Percentiles rank a stretch among this genome's conserved stretches.
Evolutionary conservation across 2,113 vertebrate genomes (phyloP).

Genomic region (Nyctibius bracteatus): DNA sequence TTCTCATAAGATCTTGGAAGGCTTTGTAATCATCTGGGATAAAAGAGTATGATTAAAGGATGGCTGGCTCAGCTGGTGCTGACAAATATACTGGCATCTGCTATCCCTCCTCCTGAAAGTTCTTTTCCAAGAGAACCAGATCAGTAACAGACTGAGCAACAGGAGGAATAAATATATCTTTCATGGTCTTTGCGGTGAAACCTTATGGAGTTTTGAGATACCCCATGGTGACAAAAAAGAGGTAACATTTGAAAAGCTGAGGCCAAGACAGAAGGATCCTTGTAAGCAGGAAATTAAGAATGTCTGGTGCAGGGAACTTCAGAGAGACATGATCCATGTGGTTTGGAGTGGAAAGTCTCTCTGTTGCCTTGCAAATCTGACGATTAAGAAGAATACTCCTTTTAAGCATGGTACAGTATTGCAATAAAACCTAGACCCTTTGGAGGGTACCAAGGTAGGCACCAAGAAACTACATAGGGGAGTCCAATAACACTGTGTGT

Average conservation of each 20-base stretch:
- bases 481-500: background rate
- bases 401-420: background rate
- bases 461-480: background rate
- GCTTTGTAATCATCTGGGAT: constrained; percentile 50
- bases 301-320: background rate
- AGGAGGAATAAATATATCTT: constrained; percentile 11
- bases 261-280: background rate
- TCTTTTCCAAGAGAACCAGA: constrained; percentile 24
- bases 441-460: background rate
- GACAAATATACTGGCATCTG: constrained; percentile 60
- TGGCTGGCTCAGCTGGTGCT: constrained; percentile 34
- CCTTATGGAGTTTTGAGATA: constrained; percentile 8
- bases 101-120: constrained; percentile 40
- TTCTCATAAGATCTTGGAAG: constrained; percentile 44
- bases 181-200: constrained; percentile 14
- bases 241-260: background rate
- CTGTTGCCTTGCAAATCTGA: background rate
- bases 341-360: background rate
- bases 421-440: background rate
- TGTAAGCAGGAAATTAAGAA: constrained; percentile 37
- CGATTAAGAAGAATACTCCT: background rate
- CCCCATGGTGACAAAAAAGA: background rate
- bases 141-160: constrained; percentile 31
- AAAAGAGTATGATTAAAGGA: constrained; percentile 47
- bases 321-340: background rate